Evolutionary conservation across 2,888 invertebrate species (phyloP).

Genomic region (Drosophila nr. fundita): DNA sequence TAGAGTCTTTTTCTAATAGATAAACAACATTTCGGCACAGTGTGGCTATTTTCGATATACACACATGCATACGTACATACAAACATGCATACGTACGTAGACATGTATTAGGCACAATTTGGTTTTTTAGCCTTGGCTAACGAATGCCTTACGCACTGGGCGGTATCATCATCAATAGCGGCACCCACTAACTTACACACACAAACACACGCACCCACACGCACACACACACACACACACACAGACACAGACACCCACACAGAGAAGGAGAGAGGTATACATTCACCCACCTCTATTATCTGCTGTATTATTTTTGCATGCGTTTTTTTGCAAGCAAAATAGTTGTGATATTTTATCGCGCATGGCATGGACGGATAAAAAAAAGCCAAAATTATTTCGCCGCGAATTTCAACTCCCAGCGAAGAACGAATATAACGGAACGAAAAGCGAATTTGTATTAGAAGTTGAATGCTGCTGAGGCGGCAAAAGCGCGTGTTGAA

Average conservation of each 20-base stretch:
- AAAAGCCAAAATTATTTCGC: constrained; percentile 83
- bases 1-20: constrained; percentile 8
- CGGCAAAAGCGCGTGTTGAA: constrained; percentile 50
- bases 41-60: constrained; percentile 24
- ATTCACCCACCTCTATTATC: constrained; percentile 83
- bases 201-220: constrained; percentile 21
- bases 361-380: constrained; percentile 85
- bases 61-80: constrained; percentile 26
- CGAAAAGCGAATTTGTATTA: constrained; percentile 17
- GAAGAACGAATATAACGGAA: constrained; percentile 58
- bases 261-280: neutral
- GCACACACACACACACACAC: constrained; percentile 20
- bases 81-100: constrained; percentile 47
- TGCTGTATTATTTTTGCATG: constrained; percentile 85
- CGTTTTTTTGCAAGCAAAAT: constrained; percentile 85
- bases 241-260: constrained; percentile 8
- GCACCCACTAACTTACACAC: constrained; percentile 15
- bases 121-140: constrained; percentile 20
- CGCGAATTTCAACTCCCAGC: constrained; percentile 79
- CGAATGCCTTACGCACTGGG: constrained; percentile 17
- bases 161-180: constrained; percentile 12
- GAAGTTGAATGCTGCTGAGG: constrained; percentile 12
- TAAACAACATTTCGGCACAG: constrained; percentile 20
- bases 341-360: constrained; percentile 85
- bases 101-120: constrained; percentile 13